Conservation (phyloP, 2,888 invertebrate genomes). For the Nymphalis c-album region DNA sequence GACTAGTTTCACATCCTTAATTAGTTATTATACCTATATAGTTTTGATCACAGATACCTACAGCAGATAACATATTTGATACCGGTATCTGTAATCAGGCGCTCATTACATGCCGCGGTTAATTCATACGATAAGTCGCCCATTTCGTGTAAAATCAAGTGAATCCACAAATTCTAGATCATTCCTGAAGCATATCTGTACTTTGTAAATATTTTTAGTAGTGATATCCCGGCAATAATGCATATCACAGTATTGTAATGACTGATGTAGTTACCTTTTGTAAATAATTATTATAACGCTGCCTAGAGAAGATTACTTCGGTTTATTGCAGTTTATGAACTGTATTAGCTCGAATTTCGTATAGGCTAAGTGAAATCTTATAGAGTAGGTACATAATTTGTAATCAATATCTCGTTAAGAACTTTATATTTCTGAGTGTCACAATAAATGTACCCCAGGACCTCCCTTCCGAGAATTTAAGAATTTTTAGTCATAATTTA, state of each 20-base stretch:
- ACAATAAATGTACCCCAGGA: constrained; percentile 53
- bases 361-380: constrained; percentile 42
- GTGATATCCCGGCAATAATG: constrained; percentile 78
- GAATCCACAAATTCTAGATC: constrained; percentile 26
- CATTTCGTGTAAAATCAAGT: constrained; percentile 21
- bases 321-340: constrained; percentile 30
- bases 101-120: neutral
- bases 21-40: neutral
- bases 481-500: constrained; percentile 26
- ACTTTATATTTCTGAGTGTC: constrained; percentile 55
- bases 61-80: constrained; percentile 26
- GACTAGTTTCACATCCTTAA: neutral
- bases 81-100: neutral
- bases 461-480: constrained; percentile 42
- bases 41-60: neutral
- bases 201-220: constrained; percentile 42
- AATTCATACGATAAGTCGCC: constrained; percentile 8
- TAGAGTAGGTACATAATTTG: constrained; percentile 41
- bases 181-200: constrained; percentile 31
- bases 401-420: constrained; percentile 53
- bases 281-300: constrained; percentile 58
- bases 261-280: constrained; percentile 63
- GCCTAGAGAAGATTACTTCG: constrained; percentile 32
- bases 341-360: constrained; percentile 39
- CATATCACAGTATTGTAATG: constrained; percentile 71